phyloP scores from a whole-genome alignment of 2,797 vertebrate genomes.

The Eremophila alpestris region DNA sequence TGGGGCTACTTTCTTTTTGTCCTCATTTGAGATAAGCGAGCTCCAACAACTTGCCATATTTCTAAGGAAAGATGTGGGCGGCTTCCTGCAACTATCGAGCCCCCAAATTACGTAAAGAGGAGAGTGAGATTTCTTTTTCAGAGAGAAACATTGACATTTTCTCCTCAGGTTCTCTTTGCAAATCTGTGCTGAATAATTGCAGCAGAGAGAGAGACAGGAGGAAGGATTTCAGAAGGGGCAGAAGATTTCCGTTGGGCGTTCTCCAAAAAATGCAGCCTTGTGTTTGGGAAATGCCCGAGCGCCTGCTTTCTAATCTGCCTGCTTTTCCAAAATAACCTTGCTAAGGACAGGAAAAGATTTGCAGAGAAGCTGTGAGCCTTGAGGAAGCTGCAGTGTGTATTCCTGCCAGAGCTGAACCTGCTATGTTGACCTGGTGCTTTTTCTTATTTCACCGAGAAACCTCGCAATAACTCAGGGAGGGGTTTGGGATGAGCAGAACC shows the following conservation, averaged over 20 bases:
- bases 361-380: not conserved
- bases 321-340: not conserved
- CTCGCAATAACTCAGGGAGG: not conserved
- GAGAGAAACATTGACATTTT: not conserved
- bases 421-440: accelerated
- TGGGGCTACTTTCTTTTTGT: not conserved
- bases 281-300: not conserved
- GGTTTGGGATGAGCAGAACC: not conserved
- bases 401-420: not conserved
- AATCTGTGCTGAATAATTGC: not conserved
- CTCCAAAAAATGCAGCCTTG: slow-evolving; percentile 5
- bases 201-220: not conserved
- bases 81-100: not conserved
- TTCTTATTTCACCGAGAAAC: not conserved
- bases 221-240: slow-evolving; percentile 3
- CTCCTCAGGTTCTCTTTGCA: not conserved
- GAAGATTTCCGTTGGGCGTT: slow-evolving; percentile 23
- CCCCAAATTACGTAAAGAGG: not conserved
- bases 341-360: not conserved
- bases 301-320: not conserved
- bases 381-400: not conserved
- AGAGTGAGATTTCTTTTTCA: not conserved
- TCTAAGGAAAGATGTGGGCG: slow-evolving; percentile 42
- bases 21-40: not conserved
- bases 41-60: not conserved